Percentiles rank a stretch among this genome's conserved stretches.
Evolutionary conservation across 2,113 vertebrate species (phyloP).

Genomic region (Vimba vimba): DNA sequence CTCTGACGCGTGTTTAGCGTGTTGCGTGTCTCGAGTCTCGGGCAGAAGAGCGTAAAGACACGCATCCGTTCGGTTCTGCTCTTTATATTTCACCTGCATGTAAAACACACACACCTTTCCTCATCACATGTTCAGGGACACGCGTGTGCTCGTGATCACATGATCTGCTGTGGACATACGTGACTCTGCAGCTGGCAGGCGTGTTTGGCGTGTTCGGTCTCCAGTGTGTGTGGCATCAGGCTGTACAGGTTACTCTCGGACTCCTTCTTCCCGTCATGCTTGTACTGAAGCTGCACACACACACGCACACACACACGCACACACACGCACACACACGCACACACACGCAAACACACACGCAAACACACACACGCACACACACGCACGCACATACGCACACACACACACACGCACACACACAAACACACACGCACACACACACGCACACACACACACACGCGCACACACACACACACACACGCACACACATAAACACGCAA

Average conservation of each 20-base stretch:
- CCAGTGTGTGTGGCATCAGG: constrained; percentile 66
- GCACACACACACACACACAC: fast-evolving
- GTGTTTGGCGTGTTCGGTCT: constrained; percentile 61
- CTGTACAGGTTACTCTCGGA: constrained; percentile 58
- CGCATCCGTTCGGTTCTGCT: constrained; percentile 75
- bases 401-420: no score
- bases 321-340: no score
- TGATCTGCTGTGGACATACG: neutral
- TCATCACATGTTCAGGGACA: neutral
- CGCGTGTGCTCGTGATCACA: neutral
- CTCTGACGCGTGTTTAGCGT: constrained; percentile 75
- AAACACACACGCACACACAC: no score
- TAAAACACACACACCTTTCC: neutral
- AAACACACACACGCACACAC: no score
- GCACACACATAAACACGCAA: no score
- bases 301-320: neutral
- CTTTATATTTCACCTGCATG: constrained; percentile 81
- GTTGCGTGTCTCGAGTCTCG: constrained; percentile 81
- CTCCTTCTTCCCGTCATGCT: constrained; percentile 65
- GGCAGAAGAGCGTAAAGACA: constrained; percentile 82
- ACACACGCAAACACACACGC: no score
- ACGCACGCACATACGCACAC: no score
- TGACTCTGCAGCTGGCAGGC: constrained; percentile 44
- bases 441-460: neutral
- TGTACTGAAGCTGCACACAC: constrained; percentile 70